Conservation (phyloP, 1,140 invertebrate species). For the Trichomalopsis sarcophagae region DNA sequence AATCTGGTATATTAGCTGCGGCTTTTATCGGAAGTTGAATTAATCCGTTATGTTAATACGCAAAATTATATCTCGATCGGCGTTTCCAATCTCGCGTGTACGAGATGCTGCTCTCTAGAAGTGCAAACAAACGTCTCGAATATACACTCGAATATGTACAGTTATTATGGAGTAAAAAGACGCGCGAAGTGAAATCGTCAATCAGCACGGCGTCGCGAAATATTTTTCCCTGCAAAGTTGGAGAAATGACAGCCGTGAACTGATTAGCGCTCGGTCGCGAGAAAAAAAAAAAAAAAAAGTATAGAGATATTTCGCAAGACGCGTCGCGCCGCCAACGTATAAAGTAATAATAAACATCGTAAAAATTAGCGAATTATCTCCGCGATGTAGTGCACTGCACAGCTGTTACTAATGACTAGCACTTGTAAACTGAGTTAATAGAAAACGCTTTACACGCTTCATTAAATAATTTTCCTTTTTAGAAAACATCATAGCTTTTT, state of each 20-base stretch:
- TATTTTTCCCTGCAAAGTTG: background rate
- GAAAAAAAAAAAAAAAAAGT: constrained; percentile 9
- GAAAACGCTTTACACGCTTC: background rate
- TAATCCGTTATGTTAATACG: background rate
- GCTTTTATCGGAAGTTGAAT: background rate
- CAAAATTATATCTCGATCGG: no score
- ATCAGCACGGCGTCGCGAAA: constrained; percentile 40
- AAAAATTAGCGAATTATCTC: no score
- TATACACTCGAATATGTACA: no score
- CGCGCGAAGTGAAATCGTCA: constrained; percentile 22
- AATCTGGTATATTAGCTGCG: background rate
- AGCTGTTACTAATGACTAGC: no score
- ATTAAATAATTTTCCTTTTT: constrained; percentile 34
- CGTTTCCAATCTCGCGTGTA: background rate
- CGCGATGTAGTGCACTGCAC: no score
- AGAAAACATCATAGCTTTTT: constrained; percentile 27
- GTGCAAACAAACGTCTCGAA: no score
- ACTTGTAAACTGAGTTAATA: background rate
- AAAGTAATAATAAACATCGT: no score
- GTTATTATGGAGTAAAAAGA: no score
- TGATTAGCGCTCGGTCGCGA: constrained; percentile 38
- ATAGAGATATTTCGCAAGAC: background rate
- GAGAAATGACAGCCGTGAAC: constrained; percentile 8
- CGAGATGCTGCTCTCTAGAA: no score
- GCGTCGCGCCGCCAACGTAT: no score